Base-by-base conservation (phyloP, 2,797 vertebrate species). In the Taeniopygia guttata region DNA sequence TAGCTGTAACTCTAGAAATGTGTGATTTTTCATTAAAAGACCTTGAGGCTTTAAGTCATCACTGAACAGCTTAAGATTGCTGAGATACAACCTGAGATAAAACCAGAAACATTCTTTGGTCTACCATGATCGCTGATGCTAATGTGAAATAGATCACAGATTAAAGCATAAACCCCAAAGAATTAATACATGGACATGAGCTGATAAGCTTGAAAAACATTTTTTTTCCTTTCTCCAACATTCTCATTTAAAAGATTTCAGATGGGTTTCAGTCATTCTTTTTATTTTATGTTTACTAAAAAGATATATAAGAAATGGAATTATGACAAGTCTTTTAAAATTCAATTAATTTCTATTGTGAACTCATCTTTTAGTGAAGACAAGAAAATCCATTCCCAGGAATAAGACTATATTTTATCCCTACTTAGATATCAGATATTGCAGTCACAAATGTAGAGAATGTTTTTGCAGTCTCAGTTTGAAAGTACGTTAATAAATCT, bases 41-140 rank as follows among this genome's bases (percentile, higher is more conserved):
- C 77, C 62, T 88, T 63, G 51, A 73, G 40, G 21, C 52, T 87
- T 77, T 63, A 93, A 92, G 83, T 82, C 64, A 52, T 54, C 73
- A 76, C 52, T 82, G 29, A 92, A 64, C 58, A 90, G 29, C 54
- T 87, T 40, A 74, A 77, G 49, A 49, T 77, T 23, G 18, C 52
- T 25, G 70, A 84, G 78, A 89, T 92, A 84, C 86, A 85, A 51
- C 48, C 59, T 60, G 52, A 89, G 88, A 92, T 83, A 92, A 70
- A 13, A 90, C n/a, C 14, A 76, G 46, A 83, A 68, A 10, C 22
- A 14, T 76, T 88, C 38, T 82, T 76, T 79, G 19, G 32, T 70
- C 42, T 87, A 30, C 45, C 18, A 18, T 40, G 67, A 84, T 92
- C 75, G 82, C 70, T 60, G 60, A 93, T 77, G 45, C 9, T 89